These are phyloP conservation scores for Nyctalus aviator DNA, from an alignment of 2,797 vertebrate genomes.

Conservation along the genomic window DNA sequence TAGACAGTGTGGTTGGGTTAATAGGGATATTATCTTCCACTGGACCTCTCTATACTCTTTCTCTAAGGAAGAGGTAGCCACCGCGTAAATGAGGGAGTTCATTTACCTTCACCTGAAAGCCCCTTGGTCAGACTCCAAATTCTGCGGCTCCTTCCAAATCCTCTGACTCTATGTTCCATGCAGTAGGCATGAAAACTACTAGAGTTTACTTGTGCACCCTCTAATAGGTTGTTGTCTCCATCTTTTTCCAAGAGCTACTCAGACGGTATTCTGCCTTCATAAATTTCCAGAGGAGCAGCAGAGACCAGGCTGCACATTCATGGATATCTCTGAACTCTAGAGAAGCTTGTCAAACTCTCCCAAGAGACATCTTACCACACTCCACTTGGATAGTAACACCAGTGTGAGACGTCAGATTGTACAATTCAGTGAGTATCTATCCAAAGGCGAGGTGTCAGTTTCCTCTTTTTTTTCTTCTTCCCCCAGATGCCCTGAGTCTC, in stretches of 20 bases:
- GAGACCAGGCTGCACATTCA: neutral
- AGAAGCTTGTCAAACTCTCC: neutral
- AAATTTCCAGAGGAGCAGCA: neutral
- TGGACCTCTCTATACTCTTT: neutral
- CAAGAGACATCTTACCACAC: neutral
- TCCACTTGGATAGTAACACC: neutral
- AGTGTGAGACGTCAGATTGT: neutral
- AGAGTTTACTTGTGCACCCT: neutral
- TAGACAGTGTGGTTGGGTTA: neutral
- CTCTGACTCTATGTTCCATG: neutral
- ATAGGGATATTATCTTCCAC: neutral
- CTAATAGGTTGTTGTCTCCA: neutral
- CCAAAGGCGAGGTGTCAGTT: neutral
- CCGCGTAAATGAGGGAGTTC: neutral
- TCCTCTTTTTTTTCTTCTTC: neutral
- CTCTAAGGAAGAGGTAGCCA: neutral
- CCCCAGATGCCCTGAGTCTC: neutral
- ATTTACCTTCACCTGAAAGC: neutral
- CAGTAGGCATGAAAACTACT: neutral
- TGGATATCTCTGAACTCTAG: neutral
- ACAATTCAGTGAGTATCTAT: neutral
- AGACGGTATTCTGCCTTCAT: neutral
- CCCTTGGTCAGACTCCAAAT: neutral
- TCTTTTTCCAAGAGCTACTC: neutral
- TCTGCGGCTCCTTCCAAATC: neutral